A percentile compares a stretch with the other conserved stretches of the same genome.
phyloP scores from a whole-genome alignment of 2,888 invertebrate species.

The Cataglyphis cursor region DNA sequence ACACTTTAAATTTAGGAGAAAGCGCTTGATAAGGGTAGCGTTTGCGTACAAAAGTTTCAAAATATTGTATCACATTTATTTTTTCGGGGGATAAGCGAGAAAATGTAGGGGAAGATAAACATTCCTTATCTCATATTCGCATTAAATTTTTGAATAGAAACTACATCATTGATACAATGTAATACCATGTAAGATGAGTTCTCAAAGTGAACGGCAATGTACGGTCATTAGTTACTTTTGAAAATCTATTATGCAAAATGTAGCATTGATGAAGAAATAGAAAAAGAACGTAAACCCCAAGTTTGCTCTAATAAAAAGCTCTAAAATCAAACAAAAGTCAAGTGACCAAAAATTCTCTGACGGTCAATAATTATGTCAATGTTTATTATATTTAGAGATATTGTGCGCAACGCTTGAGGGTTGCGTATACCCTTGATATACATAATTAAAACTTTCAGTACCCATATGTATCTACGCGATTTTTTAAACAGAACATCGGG shows the following conservation, averaged over 20 bases:
- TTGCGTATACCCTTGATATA: conserved; percentile 13
- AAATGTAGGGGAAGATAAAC: not conserved
- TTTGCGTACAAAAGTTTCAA: conserved; percentile 15
- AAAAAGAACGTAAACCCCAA: not conserved
- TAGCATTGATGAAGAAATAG: not conserved
- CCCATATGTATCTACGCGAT: conserved; percentile 4
- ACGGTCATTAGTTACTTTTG: not conserved
- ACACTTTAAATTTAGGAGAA: conserved; percentile 41
- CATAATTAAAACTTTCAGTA: conserved; percentile 29
- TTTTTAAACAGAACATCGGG: conserved; percentile 26
- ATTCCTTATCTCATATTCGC: not conserved
- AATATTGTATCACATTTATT: conserved; percentile 29
- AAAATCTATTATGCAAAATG: not conserved
- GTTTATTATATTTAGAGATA: not conserved
- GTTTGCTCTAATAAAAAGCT: not conserved
- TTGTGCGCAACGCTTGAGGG: not conserved
- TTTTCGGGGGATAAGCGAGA: not conserved
- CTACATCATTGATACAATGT: not conserved
- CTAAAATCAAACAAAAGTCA: not conserved
- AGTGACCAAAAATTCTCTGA: not conserved
- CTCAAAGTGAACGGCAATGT: not conserved
- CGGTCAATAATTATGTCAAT: not conserved
- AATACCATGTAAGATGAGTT: not conserved
- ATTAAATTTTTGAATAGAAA: conserved; percentile 2
- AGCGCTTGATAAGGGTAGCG: conserved; percentile 30